Evolutionary conservation across 2,113 vertebrate genomes (phyloP).

Genomic region (Phycodurus eques): DNA sequence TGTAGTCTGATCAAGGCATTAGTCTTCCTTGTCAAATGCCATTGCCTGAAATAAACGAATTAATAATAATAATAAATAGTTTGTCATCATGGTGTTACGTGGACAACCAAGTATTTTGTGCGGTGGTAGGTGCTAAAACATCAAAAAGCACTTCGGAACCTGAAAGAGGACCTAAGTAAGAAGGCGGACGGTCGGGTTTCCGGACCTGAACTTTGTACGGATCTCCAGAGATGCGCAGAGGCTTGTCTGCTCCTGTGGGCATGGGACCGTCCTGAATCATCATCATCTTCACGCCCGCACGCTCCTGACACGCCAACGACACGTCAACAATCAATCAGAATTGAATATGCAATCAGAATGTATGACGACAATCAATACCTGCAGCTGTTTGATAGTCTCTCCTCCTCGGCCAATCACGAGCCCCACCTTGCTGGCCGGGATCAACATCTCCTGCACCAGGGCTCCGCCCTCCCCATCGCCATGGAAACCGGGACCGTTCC

Average conservation of each 20-base stretch:
- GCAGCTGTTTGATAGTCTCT: constrained; percentile 94
- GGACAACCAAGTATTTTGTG: too few relatives aligned
- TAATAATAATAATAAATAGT: too few relatives aligned
- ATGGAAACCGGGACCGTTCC: constrained; percentile 89
- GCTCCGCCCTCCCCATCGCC: constrained; percentile 83
- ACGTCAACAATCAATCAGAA: not conserved
- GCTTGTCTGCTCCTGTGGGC: constrained; percentile 92
- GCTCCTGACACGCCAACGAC: constrained; percentile 73
- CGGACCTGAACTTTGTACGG: constrained; percentile 76
- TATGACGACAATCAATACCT: constrained; percentile 68
- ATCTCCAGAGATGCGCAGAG: constrained; percentile 91
- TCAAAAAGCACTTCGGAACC: too few relatives aligned
- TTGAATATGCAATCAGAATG: not conserved
- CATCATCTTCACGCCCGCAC: constrained; percentile 94
- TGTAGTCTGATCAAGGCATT: too few relatives aligned
- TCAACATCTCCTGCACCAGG: constrained; percentile 88
- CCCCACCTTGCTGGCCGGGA: constrained; percentile 93
- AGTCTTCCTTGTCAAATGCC: too few relatives aligned
- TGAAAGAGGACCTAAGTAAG: too few relatives aligned
- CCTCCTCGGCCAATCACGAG: constrained; percentile 95
- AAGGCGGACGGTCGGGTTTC: not conserved
- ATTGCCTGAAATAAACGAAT: too few relatives aligned
- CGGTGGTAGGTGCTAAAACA: too few relatives aligned
- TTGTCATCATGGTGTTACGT: too few relatives aligned
- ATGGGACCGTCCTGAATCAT: constrained; percentile 94